Base-by-base conservation (phyloP, 2,113 vertebrate species). In the Antechinus stuartii region DNA sequence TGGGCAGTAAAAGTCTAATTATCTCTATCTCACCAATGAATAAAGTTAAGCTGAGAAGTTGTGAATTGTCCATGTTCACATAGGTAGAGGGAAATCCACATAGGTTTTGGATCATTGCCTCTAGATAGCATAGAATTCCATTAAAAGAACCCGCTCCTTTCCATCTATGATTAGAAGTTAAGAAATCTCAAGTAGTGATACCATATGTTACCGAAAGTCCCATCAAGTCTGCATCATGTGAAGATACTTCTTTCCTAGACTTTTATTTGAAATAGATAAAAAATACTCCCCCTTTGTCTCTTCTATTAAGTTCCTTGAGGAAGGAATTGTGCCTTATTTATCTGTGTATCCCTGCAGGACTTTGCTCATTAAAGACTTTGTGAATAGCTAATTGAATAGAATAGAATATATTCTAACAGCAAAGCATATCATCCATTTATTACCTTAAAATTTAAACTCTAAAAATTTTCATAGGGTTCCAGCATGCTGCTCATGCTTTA, bases 401-500 rank as follows among this genome's bases (percentile, higher is more conserved):
- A 42, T 68, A n/a, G 9, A 68, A 68, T 76, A 76, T 76, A 35
- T 4, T 2, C 23, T 55, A 35, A 42, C 90, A 54, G 30, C 30
- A 56, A 3, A 89, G 12, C 50, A 91, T 23, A 54, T 95, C 56
- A 94, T 49, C 49, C 22, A 91, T 49, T 11, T 47, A 93, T 35
- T 76, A 76, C 42, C 11, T 94, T 61, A 91, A 35, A 30, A 35
- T 49, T 95, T 94, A 92, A 10, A 68, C 49, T 19, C 90, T 50
- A 3, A 91, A 92, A 11, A 94, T n/a, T 46, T 35, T 35, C 42
- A 47, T 54, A 47, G 68, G 19, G 55, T 95, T 92, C 92, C 90
- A 95, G 8, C 47, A 90, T 26, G 57, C 0, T 3, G 9, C 90
- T 19, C n/a, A 76, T 42, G 84, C 95, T 22, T 68, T 91, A 91